phyloP scores from a whole-genome alignment of 2,113 vertebrate genomes.

The Brachyhypopomus gauderio region DNA sequence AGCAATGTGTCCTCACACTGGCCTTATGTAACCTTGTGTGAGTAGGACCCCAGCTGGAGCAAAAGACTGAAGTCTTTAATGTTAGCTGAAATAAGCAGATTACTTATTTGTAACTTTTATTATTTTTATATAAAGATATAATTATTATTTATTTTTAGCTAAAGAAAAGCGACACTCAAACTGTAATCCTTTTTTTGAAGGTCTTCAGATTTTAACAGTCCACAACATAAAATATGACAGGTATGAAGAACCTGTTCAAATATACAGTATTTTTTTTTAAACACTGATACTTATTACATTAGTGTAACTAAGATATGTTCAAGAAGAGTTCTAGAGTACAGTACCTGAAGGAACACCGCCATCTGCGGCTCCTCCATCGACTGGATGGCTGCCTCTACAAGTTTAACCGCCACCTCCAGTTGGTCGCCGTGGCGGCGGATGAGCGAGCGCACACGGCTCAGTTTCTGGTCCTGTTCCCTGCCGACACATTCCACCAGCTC shows the following conservation, averaged over 20 bases:
- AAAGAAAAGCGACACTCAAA: too few species aligned
- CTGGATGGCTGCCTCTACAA: slow-evolving; percentile 84
- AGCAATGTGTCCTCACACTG: slow-evolving; percentile 1
- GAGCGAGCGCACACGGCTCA: slow-evolving; percentile 76
- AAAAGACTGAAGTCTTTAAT: too few species aligned
- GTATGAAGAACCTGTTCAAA: too few species aligned
- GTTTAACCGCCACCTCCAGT: slow-evolving; percentile 81
- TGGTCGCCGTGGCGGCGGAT: slow-evolving; percentile 82
- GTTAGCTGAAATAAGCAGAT: too few species aligned
- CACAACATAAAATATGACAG: too few species aligned
- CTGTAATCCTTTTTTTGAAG: too few species aligned
- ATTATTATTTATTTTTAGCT: too few species aligned
- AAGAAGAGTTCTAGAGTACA: neutral
- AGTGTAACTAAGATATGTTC: neutral
- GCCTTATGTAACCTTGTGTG: too few species aligned
- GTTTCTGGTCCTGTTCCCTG: slow-evolving; percentile 81
- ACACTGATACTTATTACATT: neutral
- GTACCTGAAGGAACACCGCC: slow-evolving; percentile 86
- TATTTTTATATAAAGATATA: too few species aligned
- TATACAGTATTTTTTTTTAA: neutral
- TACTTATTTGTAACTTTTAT: too few species aligned
- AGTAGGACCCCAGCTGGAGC: too few species aligned
- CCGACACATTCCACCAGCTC: slow-evolving; percentile 81
- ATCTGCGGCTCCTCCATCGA: slow-evolving; percentile 87
- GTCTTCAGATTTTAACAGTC: too few species aligned